Percentiles rank a stretch among this genome's conserved stretches.
Evolutionary conservation across 2,113 vertebrate genomes (phyloP).

Genomic region (Neodontobutis hainanensis): DNA sequence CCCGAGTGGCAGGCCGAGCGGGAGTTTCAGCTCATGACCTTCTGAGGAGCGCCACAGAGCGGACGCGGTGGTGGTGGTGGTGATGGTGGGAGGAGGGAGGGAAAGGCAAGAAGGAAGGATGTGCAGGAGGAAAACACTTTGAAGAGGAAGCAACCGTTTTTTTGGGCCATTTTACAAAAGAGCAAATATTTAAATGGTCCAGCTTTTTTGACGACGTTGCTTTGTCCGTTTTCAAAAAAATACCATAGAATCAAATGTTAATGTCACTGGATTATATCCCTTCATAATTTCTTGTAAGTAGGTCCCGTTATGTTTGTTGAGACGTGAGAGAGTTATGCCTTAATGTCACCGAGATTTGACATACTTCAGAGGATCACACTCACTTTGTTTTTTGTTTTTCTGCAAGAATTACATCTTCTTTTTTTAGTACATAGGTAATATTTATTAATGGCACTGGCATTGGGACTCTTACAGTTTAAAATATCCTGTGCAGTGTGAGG

Average conservation of each 20-base stretch:
- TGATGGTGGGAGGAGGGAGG: constrained; percentile 49
- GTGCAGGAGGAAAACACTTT: constrained; percentile 26
- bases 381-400: constrained; percentile 23
- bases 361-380: constrained; percentile 26
- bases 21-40: constrained; percentile 87
- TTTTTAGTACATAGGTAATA: constrained; percentile 14
- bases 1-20: constrained; percentile 83
- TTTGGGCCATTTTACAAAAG: constrained; percentile 55
- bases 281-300: constrained; percentile 49
- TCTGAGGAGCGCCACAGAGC: constrained; percentile 77
- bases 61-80: constrained; percentile 1
- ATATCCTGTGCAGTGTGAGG: constrained; percentile 15
- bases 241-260: not conserved
- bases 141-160: constrained; percentile 61
- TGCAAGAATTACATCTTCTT: constrained; percentile 11
- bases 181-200: constrained; percentile 60
- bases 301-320: constrained; percentile 40
- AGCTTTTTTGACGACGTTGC: constrained; percentile 41
- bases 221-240: constrained; percentile 39
- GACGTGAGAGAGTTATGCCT: constrained; percentile 59
- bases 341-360: constrained; percentile 61
- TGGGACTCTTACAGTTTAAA: constrained; percentile 54
- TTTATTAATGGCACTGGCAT: constrained; percentile 50
- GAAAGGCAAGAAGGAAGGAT: constrained; percentile 32
- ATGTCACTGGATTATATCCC: constrained; percentile 31